A percentile compares a stretch with the other conserved stretches of the same genome.
phyloP scores from a whole-genome alignment of 2,113 vertebrate genomes.

The Papio anubis region DNA sequence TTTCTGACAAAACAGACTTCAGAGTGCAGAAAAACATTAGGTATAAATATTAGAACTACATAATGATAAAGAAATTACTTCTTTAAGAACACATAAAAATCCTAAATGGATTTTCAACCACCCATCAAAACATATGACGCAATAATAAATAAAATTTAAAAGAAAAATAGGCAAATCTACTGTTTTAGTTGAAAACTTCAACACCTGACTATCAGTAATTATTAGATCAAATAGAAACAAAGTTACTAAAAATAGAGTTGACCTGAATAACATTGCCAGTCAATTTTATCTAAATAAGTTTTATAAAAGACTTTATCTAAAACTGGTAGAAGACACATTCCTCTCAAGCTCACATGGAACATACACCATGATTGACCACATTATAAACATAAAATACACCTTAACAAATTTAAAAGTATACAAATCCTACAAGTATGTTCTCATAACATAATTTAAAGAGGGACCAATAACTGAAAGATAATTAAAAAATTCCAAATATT shows the following conservation, averaged over 20 bases:
- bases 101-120: background rate
- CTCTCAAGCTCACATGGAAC: background rate
- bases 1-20: background rate
- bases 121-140: background rate
- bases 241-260: background rate
- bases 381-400: background rate
- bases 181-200: background rate
- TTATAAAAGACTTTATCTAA: background rate
- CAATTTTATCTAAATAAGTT: background rate
- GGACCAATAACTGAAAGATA: background rate
- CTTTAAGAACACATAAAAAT: background rate
- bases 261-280: background rate
- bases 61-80: background rate
- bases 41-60: background rate
- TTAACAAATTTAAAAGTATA: background rate
- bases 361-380: background rate
- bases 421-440: background rate
- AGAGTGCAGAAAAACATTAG: background rate
- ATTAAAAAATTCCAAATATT: background rate
- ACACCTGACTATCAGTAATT: no score
- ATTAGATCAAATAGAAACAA: background rate
- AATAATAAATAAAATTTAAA: background rate
- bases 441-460: background rate
- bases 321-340: background rate
- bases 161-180: background rate